These are phyloP conservation scores for Teleogryllus oceanicus DNA, from an alignment of 2,888 invertebrate genomes.

Conservation along the genomic window DNA sequence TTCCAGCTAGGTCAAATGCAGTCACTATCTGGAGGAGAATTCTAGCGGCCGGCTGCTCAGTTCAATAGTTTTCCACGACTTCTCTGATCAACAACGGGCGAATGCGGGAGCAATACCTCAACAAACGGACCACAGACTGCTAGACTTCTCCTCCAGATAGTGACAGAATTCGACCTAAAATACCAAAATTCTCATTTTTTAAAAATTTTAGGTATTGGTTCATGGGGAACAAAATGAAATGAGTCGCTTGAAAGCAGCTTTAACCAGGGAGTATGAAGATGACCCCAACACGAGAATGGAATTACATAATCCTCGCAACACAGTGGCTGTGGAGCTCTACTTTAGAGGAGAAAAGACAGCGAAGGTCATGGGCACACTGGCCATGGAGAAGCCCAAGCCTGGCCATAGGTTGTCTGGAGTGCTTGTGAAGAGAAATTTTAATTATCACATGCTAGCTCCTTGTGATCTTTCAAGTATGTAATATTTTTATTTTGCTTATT, in stretches of 20 bases:
- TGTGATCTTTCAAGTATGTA: constrained; percentile 79
- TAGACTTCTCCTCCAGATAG: no score
- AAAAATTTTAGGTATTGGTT: constrained; percentile 68
- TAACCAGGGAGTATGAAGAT: constrained; percentile 90
- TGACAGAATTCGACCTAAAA: no score
- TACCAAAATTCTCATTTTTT: neutral
- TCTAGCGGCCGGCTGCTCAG: no score
- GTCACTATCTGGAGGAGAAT: no score
- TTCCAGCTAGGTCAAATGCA: no score
- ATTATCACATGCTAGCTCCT: constrained; percentile 91
- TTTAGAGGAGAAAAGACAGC: constrained; percentile 98
- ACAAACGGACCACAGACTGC: no score
- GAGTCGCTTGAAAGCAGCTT: constrained; percentile 89
- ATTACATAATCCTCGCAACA: constrained; percentile 94
- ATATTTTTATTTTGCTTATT: neutral
- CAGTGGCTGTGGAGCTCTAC: constrained; percentile 85
- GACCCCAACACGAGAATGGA: constrained; percentile 76
- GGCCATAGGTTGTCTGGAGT: constrained; percentile 84
- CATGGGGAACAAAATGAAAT: constrained; percentile 99
- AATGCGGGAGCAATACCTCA: no score
- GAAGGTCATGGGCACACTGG: constrained; percentile 93
- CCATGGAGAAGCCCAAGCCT: constrained; percentile 74
- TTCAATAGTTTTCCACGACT: no score
- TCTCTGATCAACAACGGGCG: no score
- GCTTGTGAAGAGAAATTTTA: constrained; percentile 94